Evolutionary conservation across 2,797 vertebrate genomes (phyloP).

Genomic region (Halcyon chelicuti): DNA sequence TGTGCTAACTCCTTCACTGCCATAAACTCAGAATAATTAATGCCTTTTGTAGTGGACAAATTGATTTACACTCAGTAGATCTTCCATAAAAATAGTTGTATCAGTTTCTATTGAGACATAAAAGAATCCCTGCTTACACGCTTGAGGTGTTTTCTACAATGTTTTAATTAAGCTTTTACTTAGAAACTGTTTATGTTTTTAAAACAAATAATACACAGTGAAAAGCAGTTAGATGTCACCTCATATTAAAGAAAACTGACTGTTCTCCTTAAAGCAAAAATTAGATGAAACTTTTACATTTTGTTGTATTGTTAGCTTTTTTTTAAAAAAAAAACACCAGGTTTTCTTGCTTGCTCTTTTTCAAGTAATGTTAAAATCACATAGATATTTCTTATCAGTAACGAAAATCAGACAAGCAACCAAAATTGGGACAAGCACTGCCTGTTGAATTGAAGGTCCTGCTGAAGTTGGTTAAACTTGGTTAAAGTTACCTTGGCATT

Average conservation of each 20-base stretch:
- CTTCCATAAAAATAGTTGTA: neutral
- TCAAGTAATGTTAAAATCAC: neutral
- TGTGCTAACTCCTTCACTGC: neutral
- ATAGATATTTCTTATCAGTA: neutral
- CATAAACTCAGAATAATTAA: neutral
- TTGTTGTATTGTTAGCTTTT: neutral
- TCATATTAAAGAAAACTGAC: neutral
- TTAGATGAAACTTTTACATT: neutral
- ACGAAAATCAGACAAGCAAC: neutral
- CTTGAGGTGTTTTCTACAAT: neutral
- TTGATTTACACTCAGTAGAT: neutral
- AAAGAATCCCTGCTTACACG: neutral
- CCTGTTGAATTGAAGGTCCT: neutral
- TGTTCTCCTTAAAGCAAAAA: neutral
- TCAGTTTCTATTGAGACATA: neutral
- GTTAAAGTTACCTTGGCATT: neutral
- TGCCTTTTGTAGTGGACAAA: neutral
- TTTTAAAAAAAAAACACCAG: neutral
- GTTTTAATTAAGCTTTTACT: neutral
- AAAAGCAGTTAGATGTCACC: neutral
- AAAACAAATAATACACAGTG: neutral
- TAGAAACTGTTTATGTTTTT: fast-evolving
- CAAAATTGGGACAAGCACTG: neutral
- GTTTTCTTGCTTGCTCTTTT: neutral
- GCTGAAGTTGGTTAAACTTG: neutral